Evolutionary conservation across 1,140 invertebrate genomes (phyloP).

Genomic region (Atopsyche davidsoni): DNA sequence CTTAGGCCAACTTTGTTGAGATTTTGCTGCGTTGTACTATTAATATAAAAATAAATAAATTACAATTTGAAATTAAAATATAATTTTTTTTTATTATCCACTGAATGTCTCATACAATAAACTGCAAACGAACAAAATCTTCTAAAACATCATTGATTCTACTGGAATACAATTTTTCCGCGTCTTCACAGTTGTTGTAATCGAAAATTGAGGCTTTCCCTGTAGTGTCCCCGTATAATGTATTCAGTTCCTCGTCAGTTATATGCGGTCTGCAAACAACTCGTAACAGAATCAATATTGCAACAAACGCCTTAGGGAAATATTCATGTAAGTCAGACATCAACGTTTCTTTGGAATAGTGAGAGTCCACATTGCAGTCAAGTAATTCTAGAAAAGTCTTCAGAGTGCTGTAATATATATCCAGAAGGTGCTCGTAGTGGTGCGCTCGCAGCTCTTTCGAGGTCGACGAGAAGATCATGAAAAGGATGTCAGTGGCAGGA

Average conservation of each 20-base stretch:
- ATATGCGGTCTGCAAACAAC: conserved; percentile 19
- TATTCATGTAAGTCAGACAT: conserved; percentile 16
- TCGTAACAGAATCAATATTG: conserved; percentile 14
- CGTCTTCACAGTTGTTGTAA: conserved; percentile 23
- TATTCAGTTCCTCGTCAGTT: conserved; percentile 13
- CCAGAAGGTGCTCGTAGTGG: conserved; percentile 14
- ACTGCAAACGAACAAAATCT: conserved; percentile 10
- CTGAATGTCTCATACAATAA: background rate
- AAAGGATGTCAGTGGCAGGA: conserved; percentile 24
- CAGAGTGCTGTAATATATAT: conserved; percentile 19
- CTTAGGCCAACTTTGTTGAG: too few relatives aligned
- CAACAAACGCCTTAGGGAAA: conserved; percentile 15
- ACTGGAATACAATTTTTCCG: conserved; percentile 17
- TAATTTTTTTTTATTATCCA: background rate
- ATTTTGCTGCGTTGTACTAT: too few relatives aligned
- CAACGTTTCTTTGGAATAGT: conserved; percentile 13
- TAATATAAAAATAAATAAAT: too few relatives aligned
- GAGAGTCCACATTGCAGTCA: conserved; percentile 6
- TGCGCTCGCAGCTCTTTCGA: conserved; percentile 3
- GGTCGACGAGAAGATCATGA: conserved; percentile 22
- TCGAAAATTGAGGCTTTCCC: conserved; percentile 16
- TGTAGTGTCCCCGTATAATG: conserved; percentile 5
- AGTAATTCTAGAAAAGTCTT: conserved; percentile 11
- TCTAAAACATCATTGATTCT: conserved; percentile 18
- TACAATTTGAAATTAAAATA: background rate